These are phyloP conservation scores for Pseudorasbora parva DNA, from an alignment of 2,113 vertebrate genomes.

Conservation along the genomic window DNA sequence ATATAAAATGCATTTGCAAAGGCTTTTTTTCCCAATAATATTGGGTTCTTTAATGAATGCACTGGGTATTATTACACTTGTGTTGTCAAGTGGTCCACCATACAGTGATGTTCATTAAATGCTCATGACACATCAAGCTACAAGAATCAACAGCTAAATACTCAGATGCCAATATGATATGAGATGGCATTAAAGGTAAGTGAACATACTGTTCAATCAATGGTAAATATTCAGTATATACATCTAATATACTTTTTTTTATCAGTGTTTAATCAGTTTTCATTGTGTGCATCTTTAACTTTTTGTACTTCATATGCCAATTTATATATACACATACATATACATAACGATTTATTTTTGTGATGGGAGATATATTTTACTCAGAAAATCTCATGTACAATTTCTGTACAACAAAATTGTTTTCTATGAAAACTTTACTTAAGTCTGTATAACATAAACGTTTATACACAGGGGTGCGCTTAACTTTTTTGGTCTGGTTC, in stretches of 20 bases:
- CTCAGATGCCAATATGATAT: not conserved
- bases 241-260: not conserved
- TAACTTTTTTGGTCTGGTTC: too few species aligned
- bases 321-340: too few species aligned
- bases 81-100: constrained; percentile 5
- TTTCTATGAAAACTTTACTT: too few species aligned
- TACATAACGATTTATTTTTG: too few species aligned
- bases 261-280: not conserved
- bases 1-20: not conserved
- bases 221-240: too few species aligned
- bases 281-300: not conserved
- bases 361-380: too few species aligned
- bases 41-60: not conserved
- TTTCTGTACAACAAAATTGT: too few species aligned
- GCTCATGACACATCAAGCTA: not conserved
- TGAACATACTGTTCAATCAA: not conserved
- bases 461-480: too few species aligned
- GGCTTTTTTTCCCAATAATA: not conserved
- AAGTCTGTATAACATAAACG: too few species aligned
- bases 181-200: constrained; percentile 12
- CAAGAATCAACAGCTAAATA: not conserved
- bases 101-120: constrained; percentile 15
- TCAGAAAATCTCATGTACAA: too few species aligned
- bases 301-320: not conserved
- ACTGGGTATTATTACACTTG: not conserved